phyloP scores from a whole-genome alignment of 2,113 vertebrate species.

The Oryctolagus cuniculus region mOryCun1.1 NC_091434.1:11092001-11092500 shows the following conservation, averaged over 20 bases:
- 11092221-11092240: not conserved
- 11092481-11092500: too few relatives aligned
- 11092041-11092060: not conserved
- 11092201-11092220: not conserved
- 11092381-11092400: not conserved
- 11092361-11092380: not conserved
- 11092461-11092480: too few relatives aligned
- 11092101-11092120: fast-evolving
- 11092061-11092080: not conserved
- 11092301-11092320: not conserved
- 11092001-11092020: not conserved
- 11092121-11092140: not conserved
- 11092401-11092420: too few relatives aligned
- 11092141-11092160: not conserved
- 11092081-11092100: not conserved
- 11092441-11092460: too few relatives aligned
- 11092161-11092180: not conserved
- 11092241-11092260: not conserved
- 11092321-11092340: not conserved
- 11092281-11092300: not conserved
- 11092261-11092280: not conserved
- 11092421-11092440: too few relatives aligned
- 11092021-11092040: not conserved
- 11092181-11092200: not conserved
- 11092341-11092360: not conserved